A percentile compares a stretch with the other conserved stretches of the same genome.
Conservation (phyloP, 2,797 vertebrate species). For the Ispidina lecontei region DNA sequence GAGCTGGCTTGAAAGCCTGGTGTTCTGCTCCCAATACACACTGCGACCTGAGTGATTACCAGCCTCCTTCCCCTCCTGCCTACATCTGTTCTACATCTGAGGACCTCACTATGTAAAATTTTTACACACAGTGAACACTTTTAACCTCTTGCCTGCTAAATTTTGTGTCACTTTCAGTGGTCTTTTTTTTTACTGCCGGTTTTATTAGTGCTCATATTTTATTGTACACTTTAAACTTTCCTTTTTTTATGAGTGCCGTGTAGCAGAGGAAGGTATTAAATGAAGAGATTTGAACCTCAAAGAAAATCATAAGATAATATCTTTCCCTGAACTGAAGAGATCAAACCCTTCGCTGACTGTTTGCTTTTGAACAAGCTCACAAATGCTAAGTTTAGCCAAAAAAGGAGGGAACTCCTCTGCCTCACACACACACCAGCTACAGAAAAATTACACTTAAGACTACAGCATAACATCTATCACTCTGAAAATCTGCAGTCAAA, state of each 20-base stretch:
- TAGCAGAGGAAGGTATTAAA: constrained; percentile 76
- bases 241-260: constrained; percentile 67
- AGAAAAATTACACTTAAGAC: background rate
- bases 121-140: constrained; percentile 82
- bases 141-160: constrained; percentile 86
- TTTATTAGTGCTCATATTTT: constrained; percentile 81
- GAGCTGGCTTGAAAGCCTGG: constrained; percentile 78
- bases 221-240: constrained; percentile 76
- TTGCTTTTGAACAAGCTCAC: constrained; percentile 28
- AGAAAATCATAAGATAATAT: constrained; percentile 64
- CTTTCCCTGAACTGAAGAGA: constrained; percentile 54
- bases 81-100: constrained; percentile 86
- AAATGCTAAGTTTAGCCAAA: constrained; percentile 6
- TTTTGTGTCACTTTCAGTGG: constrained; percentile 73
- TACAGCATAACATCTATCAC: background rate
- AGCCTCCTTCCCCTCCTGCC: constrained; percentile 78
- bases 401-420: background rate
- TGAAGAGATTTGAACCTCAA: constrained; percentile 73
- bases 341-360: constrained; percentile 32
- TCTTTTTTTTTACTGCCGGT: constrained; percentile 71
- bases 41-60: constrained; percentile 77
- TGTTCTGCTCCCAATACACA: constrained; percentile 77
- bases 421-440: background rate
- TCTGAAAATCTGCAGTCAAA: constrained; percentile 47
- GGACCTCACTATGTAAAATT: constrained; percentile 81